A percentile compares a stretch with the other conserved stretches of the same genome.
phyloP scores from a whole-genome alignment of 2,113 vertebrate genomes.

The Mixornis gularis region DNA sequence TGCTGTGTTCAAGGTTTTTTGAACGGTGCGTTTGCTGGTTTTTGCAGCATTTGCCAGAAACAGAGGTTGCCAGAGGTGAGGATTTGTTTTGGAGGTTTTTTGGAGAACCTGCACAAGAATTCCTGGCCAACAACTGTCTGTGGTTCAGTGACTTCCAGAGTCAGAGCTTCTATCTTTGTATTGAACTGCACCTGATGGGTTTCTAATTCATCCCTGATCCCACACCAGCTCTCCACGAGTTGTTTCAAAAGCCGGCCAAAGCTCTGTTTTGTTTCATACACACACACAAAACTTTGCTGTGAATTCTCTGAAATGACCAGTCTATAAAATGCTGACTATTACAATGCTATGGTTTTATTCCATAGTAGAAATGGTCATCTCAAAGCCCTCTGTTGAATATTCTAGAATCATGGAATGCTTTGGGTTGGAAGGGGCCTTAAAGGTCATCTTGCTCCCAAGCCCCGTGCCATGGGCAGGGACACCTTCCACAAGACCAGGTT shows the following conservation, averaged over 20 bases:
- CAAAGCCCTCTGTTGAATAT: background rate
- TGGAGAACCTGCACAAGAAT: background rate
- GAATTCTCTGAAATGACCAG: background rate
- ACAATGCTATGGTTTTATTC: background rate
- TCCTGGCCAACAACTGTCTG: background rate
- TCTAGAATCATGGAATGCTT: background rate
- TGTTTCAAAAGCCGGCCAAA: background rate
- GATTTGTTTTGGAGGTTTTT: background rate
- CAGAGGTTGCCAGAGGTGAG: background rate
- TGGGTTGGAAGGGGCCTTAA: background rate
- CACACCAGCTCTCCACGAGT: rapidly evolving
- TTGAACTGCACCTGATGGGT: background rate
- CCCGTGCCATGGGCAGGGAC: background rate
- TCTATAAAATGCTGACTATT: rapidly evolving
- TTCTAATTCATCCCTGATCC: background rate
- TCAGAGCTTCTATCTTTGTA: rapidly evolving
- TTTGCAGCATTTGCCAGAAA: background rate
- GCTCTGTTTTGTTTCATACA: background rate
- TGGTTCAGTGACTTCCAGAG: background rate
- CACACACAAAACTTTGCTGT: background rate
- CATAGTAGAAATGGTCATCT: background rate
- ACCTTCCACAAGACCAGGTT: background rate
- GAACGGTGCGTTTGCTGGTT: background rate
- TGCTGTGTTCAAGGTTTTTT: background rate
- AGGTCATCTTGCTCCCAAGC: background rate